Percentiles rank a stretch among this genome's conserved stretches.
Conservation (phyloP, 2,888 invertebrate genomes). For the Tholera decimalis region DNA sequence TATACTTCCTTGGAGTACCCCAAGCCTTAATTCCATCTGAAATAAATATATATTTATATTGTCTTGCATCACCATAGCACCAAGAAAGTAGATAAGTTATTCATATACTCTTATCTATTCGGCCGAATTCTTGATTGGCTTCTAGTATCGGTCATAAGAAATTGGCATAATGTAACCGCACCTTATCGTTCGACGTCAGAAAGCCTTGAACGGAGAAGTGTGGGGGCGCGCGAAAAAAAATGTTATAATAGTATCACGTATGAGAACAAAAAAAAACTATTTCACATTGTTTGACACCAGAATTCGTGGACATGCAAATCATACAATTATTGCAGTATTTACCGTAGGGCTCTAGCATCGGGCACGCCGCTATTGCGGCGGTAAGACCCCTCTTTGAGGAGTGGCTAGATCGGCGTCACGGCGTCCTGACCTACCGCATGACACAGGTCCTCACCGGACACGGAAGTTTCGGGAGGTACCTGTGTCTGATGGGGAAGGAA, state of each 20-base stretch:
- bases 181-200: constrained; percentile 54
- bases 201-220: constrained; percentile 47
- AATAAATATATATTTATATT: constrained; percentile 14
- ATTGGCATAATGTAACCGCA: constrained; percentile 50
- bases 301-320: too few species aligned
- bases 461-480: too few species aligned
- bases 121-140: constrained; percentile 32
- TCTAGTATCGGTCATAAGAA: constrained; percentile 52
- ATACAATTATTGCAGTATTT: too few species aligned
- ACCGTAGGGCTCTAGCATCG: too few species aligned
- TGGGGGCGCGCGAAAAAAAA: constrained; percentile 25
- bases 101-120: constrained; percentile 25
- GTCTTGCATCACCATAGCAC: constrained; percentile 18
- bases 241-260: constrained; percentile 35
- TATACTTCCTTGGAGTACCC: constrained; percentile 5
- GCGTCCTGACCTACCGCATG: too few species aligned
- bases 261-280: constrained; percentile 5
- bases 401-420: too few species aligned
- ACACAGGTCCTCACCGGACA: too few species aligned
- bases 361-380: too few species aligned
- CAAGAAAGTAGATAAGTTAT: constrained; percentile 3
- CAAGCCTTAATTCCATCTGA: neutral
- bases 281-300: neutral
- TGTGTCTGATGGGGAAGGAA: too few species aligned
- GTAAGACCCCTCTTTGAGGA: too few species aligned